Percentiles rank a stretch among this genome's conserved stretches.
Conservation (phyloP, 2,888 invertebrate genomes). For the Gandaritis pyraliata region DNA sequence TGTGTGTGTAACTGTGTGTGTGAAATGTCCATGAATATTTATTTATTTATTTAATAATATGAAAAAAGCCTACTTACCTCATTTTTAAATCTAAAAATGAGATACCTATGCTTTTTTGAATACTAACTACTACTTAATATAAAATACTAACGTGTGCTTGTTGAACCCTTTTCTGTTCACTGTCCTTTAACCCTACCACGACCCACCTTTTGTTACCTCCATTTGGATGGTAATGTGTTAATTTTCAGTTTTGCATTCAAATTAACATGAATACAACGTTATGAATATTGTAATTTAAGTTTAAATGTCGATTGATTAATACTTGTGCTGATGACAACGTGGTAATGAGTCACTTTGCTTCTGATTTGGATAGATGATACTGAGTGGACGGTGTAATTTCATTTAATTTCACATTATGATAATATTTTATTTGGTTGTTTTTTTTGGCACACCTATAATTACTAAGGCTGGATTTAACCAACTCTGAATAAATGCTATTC, state of each 20-base stretch:
- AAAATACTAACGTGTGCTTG: too few species aligned
- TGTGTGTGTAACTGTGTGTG: too few species aligned
- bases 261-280: slow-evolving; percentile 60
- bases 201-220: slow-evolving; percentile 74
- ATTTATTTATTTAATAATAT: too few species aligned
- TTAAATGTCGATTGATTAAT: slow-evolving; percentile 69
- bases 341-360: slow-evolving; percentile 50
- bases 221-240: slow-evolving; percentile 82
- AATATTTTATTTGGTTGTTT: neutral
- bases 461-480: too few species aligned
- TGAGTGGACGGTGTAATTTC: slow-evolving; percentile 17
- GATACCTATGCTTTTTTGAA: too few species aligned
- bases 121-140: too few species aligned
- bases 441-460: neutral
- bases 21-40: too few species aligned
- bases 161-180: neutral
- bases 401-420: neutral
- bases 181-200: slow-evolving; percentile 37
- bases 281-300: slow-evolving; percentile 77
- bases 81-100: too few species aligned
- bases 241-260: slow-evolving; percentile 80
- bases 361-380: slow-evolving; percentile 29
- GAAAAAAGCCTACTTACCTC: too few species aligned
- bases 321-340: slow-evolving; percentile 57
- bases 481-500: too few species aligned